Percentiles rank a stretch among this genome's conserved stretches.
Conservation (phyloP, 1,140 invertebrate genomes). For the Brevipalpus yothersi region DNA sequence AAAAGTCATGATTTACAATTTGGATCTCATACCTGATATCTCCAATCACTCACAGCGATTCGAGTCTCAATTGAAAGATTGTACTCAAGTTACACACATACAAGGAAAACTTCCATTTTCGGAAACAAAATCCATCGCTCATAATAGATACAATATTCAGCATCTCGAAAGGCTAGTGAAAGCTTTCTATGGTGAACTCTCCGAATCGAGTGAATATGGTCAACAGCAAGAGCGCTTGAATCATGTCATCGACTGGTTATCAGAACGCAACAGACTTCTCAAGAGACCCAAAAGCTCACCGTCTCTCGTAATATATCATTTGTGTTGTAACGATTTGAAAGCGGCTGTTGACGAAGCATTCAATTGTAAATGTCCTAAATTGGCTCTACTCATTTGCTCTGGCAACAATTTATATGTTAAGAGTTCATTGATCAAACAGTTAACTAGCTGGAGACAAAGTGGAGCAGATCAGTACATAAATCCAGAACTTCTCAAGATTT, state of each 20-base stretch:
- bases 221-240: slow-evolving; percentile 4
- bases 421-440: neutral
- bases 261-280: neutral
- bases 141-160: neutral
- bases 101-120: neutral
- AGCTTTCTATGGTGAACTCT: slow-evolving; percentile 7
- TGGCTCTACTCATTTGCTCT: slow-evolving; percentile 5
- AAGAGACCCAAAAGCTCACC: slow-evolving; percentile 1
- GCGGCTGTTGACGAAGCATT: slow-evolving; percentile 5
- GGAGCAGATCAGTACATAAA: slow-evolving; percentile 6
- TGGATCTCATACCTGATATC: slow-evolving; percentile 4
- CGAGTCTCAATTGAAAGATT: slow-evolving; percentile 1
- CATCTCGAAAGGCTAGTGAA: slow-evolving; percentile 3
- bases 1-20: neutral
- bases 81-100: neutral
- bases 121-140: neutral
- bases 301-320: slow-evolving; percentile 3
- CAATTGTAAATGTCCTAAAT: slow-evolving; percentile 2
- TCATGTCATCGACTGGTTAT: slow-evolving; percentile 7
- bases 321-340: slow-evolving; percentile 7
- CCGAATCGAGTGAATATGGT: neutral
- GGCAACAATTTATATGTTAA: slow-evolving; percentile 2
- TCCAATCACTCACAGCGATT: neutral
- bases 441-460: slow-evolving; percentile 5
- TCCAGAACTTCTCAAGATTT: slow-evolving; percentile 7